phyloP scores from a whole-genome alignment of 1,140 invertebrate species.

The Drosophila sturtevanti region DNA sequence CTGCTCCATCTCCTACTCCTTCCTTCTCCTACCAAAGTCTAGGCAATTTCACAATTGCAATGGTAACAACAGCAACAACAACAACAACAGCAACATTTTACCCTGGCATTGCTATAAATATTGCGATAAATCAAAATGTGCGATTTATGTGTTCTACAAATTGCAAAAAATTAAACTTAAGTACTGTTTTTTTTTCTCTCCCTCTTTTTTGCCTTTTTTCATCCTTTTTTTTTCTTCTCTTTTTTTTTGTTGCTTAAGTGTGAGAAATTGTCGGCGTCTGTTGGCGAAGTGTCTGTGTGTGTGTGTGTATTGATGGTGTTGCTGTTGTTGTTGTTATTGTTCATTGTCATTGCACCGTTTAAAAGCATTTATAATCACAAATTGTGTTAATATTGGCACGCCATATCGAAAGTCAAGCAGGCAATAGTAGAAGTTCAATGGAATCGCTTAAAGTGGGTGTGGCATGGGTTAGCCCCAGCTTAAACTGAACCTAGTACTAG shows the following conservation, averaged over 20 bases:
- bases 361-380: slow-evolving; percentile 80
- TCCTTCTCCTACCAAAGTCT: slow-evolving; percentile 8
- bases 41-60: slow-evolving; percentile 79
- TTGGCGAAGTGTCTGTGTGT: slow-evolving; percentile 31
- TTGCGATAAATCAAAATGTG: slow-evolving; percentile 81
- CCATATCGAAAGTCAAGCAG: slow-evolving; percentile 54
- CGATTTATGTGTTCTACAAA: slow-evolving; percentile 81
- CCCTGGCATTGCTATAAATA: slow-evolving; percentile 79
- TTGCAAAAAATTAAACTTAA: slow-evolving; percentile 82
- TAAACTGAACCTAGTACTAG: neutral
- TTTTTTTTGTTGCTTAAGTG: slow-evolving; percentile 62
- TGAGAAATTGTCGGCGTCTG: slow-evolving; percentile 78
- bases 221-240: slow-evolving; percentile 4
- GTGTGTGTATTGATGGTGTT: slow-evolving; percentile 32
- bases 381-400: slow-evolving; percentile 80
- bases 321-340: slow-evolving; percentile 56
- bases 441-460: slow-evolving; percentile 50
- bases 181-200: slow-evolving; percentile 59
- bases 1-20: slow-evolving; percentile 39
- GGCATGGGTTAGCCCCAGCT: neutral
- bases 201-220: slow-evolving; percentile 11
- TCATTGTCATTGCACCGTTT: slow-evolving; percentile 79
- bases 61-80: slow-evolving; percentile 60
- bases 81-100: slow-evolving; percentile 41
- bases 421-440: slow-evolving; percentile 62